Base-by-base conservation (phyloP, 1,140 invertebrate species). In the Sycobia sp. region DNA sequence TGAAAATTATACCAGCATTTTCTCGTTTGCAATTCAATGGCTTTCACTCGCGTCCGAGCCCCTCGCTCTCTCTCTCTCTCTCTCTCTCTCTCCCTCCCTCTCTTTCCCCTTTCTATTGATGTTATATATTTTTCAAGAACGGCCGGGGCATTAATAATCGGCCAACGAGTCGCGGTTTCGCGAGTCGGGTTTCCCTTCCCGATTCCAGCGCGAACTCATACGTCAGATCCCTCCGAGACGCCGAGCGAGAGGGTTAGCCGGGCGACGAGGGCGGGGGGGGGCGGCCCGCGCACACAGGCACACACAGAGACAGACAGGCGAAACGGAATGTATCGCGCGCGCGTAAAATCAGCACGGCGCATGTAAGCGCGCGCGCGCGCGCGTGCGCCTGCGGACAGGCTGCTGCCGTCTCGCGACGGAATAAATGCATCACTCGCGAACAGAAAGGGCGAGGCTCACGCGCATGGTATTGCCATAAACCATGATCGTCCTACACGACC, bases 401-500 rank as follows among this genome's bases (percentile, higher is more conserved):
- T 25, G 54, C 54, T 10, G 41, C 14, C 8, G 32, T 14, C 25
- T 13, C 22, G 27, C 38, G 53, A 53, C 57, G 68, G 67, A 69
- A n/a, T n/a, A 67, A 73, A 71, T 74, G 72, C 69, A 74, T 74
- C 69, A 32, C 62, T 65, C n/a, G n/a, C n/a, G 67, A 62, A 62
- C 54, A 65, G 76, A 75, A 77, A 76, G 75, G 73, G 73, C 68
- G 74, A 79, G 74, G 72, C 76, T 73, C 61, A n/a, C n/a, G n/a
- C n/a, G 69, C 49, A 59, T 65, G 73, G 67, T 70, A 74, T 77
- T 67, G 71, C 73, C 69, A 74, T 78, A 78, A 78, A 78, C 69
- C 63, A 77, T 57, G 73, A 75, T 74, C 77, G 74, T 78, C 77
- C 76, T 77, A 78, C 76, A 73, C 75, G 69, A 69, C 70, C 76